A percentile compares a stretch with the other conserved stretches of the same genome.
Evolutionary conservation across 1,140 invertebrate species (phyloP).

Genomic region (Drosophila nasuta): DNA sequence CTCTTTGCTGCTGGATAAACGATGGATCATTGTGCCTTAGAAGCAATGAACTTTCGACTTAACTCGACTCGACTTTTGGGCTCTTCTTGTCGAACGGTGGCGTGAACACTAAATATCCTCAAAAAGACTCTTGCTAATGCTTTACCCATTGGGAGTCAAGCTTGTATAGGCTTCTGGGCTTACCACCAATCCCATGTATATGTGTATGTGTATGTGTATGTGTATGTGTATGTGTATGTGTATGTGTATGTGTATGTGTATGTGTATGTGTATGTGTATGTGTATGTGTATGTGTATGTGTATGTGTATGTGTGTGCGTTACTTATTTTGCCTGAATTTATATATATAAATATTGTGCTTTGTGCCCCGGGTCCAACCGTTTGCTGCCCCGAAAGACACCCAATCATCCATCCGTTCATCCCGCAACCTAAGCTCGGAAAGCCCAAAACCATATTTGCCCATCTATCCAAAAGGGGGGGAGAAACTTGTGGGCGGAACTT

Average conservation of each 20-base stretch:
- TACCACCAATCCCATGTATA: slow-evolving; percentile 60
- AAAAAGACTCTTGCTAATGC: background rate
- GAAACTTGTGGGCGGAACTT: slow-evolving; percentile 31
- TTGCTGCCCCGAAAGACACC: slow-evolving; percentile 21
- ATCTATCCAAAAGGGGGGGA: background rate
- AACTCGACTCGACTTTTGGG: slow-evolving; percentile 26
- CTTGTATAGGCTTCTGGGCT: slow-evolving; percentile 25
- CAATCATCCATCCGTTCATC: background rate
- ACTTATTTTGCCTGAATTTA: slow-evolving; percentile 72
- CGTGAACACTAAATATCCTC: too few relatives aligned
- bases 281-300: slow-evolving; percentile 27
- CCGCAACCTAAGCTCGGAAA: too few relatives aligned
- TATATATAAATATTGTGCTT: slow-evolving; percentile 49
- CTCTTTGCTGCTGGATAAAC: slow-evolving; percentile 10
- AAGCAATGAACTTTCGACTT: slow-evolving; percentile 42
- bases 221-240: slow-evolving; percentile 21
- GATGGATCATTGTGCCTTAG: slow-evolving; percentile 39
- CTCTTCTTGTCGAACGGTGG: background rate
- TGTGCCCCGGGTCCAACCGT: slow-evolving; percentile 12
- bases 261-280: slow-evolving; percentile 27
- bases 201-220: too few relatives aligned
- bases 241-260: slow-evolving; percentile 27
- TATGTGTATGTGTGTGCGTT: too few relatives aligned
- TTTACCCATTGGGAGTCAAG: slow-evolving; percentile 32
- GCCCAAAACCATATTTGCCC: slow-evolving; percentile 2